phyloP scores from a whole-genome alignment of 2,888 invertebrate genomes.

The Drosophila gaucha region DNA sequence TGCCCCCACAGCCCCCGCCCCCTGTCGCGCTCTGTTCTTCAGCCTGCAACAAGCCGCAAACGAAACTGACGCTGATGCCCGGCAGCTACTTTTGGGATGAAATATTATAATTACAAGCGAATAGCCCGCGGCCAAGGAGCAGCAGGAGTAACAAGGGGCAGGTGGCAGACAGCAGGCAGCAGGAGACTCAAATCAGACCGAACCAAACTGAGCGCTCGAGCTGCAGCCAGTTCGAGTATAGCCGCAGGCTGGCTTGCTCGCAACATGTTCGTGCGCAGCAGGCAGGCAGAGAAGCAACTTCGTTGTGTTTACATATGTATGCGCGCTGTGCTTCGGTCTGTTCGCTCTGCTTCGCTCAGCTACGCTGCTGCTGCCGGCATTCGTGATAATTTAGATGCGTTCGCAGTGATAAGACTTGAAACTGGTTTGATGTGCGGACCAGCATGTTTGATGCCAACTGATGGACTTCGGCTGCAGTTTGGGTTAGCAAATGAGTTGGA shows the following conservation, averaged over 20 bases:
- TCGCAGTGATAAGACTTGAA: constrained; percentile 71
- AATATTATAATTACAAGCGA: constrained; percentile 85
- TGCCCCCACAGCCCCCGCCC: too few relatives aligned
- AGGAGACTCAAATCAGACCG: constrained; percentile 38
- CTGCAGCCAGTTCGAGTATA: constrained; percentile 40
- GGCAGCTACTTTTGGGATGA: constrained; percentile 84
- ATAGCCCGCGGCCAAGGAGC: constrained; percentile 76
- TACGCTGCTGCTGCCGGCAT: constrained; percentile 66
- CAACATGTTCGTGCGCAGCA: constrained; percentile 67
- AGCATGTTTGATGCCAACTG: constrained; percentile 67
- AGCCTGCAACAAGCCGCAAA: constrained; percentile 75
- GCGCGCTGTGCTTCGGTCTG: constrained; percentile 13
- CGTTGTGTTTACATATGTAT: constrained; percentile 70
- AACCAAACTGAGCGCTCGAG: constrained; percentile 40
- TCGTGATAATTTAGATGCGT: constrained; percentile 74
- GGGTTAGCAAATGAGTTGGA: constrained; percentile 5
- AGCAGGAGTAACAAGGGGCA: constrained; percentile 51
- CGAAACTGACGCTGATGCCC: constrained; percentile 80
- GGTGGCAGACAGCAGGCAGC: constrained; percentile 22
- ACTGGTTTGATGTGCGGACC: constrained; percentile 70
- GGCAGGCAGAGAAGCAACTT: constrained; percentile 31
- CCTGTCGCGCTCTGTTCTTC: constrained; percentile 22
- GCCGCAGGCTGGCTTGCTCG: constrained; percentile 45
- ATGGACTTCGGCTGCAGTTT: constrained; percentile 47
- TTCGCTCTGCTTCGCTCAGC: constrained; percentile 16